Base-by-base conservation (phyloP, 2,113 vertebrate genomes). In the Meriones unguiculatus region DNA sequence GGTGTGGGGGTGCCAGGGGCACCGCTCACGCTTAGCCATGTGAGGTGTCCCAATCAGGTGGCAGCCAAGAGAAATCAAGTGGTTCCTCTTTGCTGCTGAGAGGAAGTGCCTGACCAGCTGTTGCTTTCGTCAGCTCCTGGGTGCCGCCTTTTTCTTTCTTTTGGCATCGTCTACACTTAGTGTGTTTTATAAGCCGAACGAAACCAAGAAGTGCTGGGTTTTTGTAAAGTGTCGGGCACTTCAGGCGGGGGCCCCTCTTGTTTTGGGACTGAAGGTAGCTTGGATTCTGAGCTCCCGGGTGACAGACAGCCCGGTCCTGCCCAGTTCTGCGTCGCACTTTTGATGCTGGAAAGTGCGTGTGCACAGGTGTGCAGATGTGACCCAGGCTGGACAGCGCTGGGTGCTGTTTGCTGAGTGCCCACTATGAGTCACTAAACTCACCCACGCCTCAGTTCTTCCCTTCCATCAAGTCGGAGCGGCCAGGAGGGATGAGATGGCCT, bases 371-470 rank as follows among this genome's bases (percentile, higher is more conserved):
- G 76, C 11, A 50, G 38, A 11, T 1, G 14, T 1, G 52, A 30
- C 95, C 57, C 75, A 1, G 32, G 50, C 67, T 5, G 14, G 67
- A 24, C 52, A 64, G 10, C 2, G 6, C 9, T 9, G n/a, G 52
- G 38, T 10, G 9, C 73, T 3, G 72, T 81, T 69, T 25, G 28
- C 78, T 0, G 7, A 32, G 65, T 7, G 62, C 46, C 62, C 1
- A 4, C 11, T 50, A 24, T 2, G 0, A 0, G 25, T 46, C 2
- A 0, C 46, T 4, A 30, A 67, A 25, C 87, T 52, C 22, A 7
- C 52, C 57, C 0, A 6, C 13, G 25, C 24, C 94, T 91, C 0
- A 12, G 0, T 50, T 15, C 9, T 38, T 57, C 57, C 67, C 41
- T 41, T 20, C 84, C 8, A 0, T 24, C 6, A 0, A 22, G 1